Conservation (phyloP, 2,113 vertebrate genomes). For the Riparia riparia region DNA sequence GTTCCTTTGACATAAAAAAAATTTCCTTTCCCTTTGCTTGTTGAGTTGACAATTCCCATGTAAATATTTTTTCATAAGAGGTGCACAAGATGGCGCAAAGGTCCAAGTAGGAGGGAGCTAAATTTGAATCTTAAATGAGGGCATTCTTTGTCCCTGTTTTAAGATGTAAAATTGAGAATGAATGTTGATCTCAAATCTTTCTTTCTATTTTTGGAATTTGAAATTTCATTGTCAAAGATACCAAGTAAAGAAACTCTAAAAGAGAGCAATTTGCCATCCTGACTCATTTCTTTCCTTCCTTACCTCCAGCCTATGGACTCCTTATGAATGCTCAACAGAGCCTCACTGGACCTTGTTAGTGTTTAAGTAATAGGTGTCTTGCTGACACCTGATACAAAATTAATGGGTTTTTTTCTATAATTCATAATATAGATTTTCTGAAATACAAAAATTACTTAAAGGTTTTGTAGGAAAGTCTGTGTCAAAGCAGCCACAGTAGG, state of each 20-base stretch:
- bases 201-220: not conserved
- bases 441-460: not conserved
- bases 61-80: conserved; percentile 18
- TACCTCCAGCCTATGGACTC: not conserved
- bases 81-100: not conserved
- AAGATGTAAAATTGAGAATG: conserved; percentile 4
- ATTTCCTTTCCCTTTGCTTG: not conserved
- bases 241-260: not conserved
- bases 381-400: conserved; percentile 27
- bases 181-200: not conserved
- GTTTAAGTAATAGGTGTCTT: not conserved
- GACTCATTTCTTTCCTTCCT: not conserved
- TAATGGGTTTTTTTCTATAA: not conserved
- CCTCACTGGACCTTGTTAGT: not conserved
- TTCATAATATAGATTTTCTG: conserved; percentile 3
- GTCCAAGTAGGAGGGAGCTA: not conserved
- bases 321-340: not conserved
- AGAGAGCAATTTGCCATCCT: not conserved
- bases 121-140: conserved; percentile 27
- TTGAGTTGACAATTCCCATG: not conserved
- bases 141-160: not conserved
- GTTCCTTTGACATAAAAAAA: not conserved
- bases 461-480: not conserved
- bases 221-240: not conserved
- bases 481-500: not conserved